Base-by-base conservation (phyloP, 2,888 invertebrate genomes). In the Volucella bombylans region DNA sequence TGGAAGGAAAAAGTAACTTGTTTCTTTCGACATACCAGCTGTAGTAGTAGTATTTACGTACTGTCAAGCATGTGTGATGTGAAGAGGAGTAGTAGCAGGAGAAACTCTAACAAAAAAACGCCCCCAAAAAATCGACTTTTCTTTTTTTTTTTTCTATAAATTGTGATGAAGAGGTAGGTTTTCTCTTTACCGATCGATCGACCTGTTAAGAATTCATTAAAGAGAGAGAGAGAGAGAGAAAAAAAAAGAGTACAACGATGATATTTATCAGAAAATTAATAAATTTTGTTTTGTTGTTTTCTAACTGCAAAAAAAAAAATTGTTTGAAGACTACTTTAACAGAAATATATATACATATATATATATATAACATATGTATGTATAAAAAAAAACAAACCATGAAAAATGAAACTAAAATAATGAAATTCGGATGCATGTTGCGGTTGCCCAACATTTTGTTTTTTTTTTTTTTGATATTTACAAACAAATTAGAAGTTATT, bases 1-100 rank as follows among this genome's bases (percentile, higher is more conserved):
- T 72, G 67, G 67, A 61, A 68, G 50, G 76, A 76, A 50, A 76
- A 79, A 54, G 38, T 41, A 57, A 52, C 57, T 67, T 68, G 62
- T 74, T 81, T 87, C 77, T 81, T 83, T 86, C 73, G 83, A 87
- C 87, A 87, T 87, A 87, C 87, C 87, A 83, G 87, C 81, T 86
- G 86, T 59, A 82, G 82, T 52, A 59, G 78, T 74, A 78, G 71
- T 67, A 62, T 54, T 79, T 68, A 85, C 82, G 81, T 77, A 86
- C 73, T 74, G 77, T 86, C 73, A 82, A 81, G 82, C 79, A 82
- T 82, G 80, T 82, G 80, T 78, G 77, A 86, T 82, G 82, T 74
- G 82, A 86, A 74, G 82, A 86, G 86, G 83, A 83, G 80, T 83
- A 83, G 80, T 83, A 69, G 78, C 81, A 81, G 81, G 80, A 82